Conservation (phyloP, 2,888 invertebrate genomes). For the Timema cristinae region DNA sequence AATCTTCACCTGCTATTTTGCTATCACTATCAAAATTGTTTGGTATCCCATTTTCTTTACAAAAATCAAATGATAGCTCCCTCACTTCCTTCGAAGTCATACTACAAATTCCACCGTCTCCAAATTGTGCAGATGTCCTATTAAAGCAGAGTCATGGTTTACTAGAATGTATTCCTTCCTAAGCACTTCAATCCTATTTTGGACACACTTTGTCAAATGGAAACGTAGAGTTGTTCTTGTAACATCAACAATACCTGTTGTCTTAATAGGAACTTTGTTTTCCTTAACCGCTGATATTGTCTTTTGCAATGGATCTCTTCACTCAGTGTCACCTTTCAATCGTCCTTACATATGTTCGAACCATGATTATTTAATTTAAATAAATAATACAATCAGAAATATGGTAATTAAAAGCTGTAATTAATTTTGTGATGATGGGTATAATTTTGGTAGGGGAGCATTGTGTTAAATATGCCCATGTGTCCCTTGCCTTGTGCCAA, state of each 20-base stretch:
- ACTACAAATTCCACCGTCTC: conserved; percentile 1
- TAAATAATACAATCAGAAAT: conserved; percentile 1
- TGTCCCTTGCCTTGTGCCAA: too few species aligned
- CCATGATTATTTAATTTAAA: background rate
- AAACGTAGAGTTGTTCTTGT: too few species aligned
- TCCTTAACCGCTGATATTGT: background rate
- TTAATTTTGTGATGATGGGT: background rate
- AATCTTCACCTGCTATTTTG: conserved; percentile 6
- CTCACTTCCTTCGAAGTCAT: conserved; percentile 10
- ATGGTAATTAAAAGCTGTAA: background rate
- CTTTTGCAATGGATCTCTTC: conserved; percentile 1
- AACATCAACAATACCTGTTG: too few species aligned
- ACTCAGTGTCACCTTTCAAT: conserved; percentile 7
- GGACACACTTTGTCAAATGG: too few species aligned
- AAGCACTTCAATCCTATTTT: background rate
- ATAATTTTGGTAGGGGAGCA: too few species aligned
- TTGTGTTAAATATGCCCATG: too few species aligned
- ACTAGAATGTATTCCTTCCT: conserved; percentile 9
- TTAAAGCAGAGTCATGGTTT: background rate
- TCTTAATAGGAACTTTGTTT: background rate
- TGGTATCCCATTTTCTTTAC: conserved; percentile 15
- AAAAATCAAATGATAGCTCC: conserved; percentile 5
- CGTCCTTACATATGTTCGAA: conserved; percentile 10
- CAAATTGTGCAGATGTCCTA: background rate
- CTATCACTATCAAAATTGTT: conserved; percentile 9